Percentiles rank a stretch among this genome's conserved stretches.
phyloP scores from a whole-genome alignment of 2,888 invertebrate species.

The Neoascia interrupta region DNA sequence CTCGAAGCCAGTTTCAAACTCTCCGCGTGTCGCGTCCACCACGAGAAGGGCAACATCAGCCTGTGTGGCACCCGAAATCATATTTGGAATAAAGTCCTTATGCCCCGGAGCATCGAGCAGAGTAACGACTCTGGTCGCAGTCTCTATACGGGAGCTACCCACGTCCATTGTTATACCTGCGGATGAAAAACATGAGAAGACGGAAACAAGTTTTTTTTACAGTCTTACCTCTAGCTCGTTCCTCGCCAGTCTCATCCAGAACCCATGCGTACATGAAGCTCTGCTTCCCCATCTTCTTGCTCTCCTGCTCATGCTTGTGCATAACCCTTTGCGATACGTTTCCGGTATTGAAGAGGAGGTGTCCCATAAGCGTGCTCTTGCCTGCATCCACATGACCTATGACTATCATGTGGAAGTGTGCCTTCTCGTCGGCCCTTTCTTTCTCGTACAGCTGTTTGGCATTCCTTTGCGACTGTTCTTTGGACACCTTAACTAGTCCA shows the following conservation, averaged over 20 bases:
- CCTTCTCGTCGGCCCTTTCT: slow-evolving; percentile 90
- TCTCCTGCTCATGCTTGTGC: slow-evolving; percentile 99
- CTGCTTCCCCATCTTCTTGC: slow-evolving; percentile 97
- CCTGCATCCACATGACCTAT: slow-evolving; percentile 93
- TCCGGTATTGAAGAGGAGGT: slow-evolving; percentile 91
- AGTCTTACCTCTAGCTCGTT: slow-evolving; percentile 87
- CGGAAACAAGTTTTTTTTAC: neutral
- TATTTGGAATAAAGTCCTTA: slow-evolving; percentile 99
- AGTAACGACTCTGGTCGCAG: slow-evolving; percentile 86
- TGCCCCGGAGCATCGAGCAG: slow-evolving; percentile 99
- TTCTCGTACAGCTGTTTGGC: slow-evolving; percentile 83
- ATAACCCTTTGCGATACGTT: slow-evolving; percentile 92
- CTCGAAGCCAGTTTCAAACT: slow-evolving; percentile 99
- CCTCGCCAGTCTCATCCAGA: slow-evolving; percentile 98
- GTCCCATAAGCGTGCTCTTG: slow-evolving; percentile 90
- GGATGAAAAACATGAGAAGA: no score
- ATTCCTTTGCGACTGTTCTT: slow-evolving; percentile 80
- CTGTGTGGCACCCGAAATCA: slow-evolving; percentile 99
- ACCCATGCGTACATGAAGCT: slow-evolving; percentile 99
- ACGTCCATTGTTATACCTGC: slow-evolving; percentile 98
- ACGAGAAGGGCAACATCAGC: slow-evolving; percentile 98
- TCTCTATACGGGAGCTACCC: slow-evolving; percentile 95
- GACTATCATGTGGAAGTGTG: slow-evolving; percentile 93
- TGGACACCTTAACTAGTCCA: slow-evolving; percentile 74
- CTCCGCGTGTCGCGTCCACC: slow-evolving; percentile 96